A percentile compares a stretch with the other conserved stretches of the same genome.
Conservation (phyloP, 1,140 invertebrate genomes). For the Scaptodrosophila lebanonensis region DNA sequence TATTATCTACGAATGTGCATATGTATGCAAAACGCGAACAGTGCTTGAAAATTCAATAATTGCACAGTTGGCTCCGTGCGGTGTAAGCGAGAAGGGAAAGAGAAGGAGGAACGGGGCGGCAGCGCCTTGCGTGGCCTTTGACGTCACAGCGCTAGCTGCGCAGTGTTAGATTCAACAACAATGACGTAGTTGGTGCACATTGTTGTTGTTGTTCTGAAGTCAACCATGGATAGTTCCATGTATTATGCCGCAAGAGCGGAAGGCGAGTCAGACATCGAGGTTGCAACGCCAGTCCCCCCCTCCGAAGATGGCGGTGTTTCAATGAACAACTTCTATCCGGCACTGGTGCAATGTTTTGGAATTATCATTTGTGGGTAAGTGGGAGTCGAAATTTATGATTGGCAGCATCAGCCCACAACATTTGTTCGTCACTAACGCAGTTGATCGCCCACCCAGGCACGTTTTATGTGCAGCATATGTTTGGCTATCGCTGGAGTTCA, state of each 20-base stretch:
- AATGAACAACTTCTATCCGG: slow-evolving; percentile 91
- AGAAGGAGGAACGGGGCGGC: too few relatives aligned
- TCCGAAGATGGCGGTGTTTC: slow-evolving; percentile 77
- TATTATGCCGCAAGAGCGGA: slow-evolving; percentile 39
- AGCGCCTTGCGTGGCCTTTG: slow-evolving; percentile 32
- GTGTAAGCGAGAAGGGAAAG: too few relatives aligned
- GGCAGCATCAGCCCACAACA: too few relatives aligned
- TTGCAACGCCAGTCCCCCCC: slow-evolving; percentile 19
- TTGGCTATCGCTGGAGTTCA: too few relatives aligned
- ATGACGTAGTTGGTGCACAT: slow-evolving; percentile 6
- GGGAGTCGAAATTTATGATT: too few relatives aligned
- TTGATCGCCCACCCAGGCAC: too few relatives aligned
- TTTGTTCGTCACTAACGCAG: too few relatives aligned
- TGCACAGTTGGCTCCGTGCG: neutral
- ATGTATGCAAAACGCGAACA: too few relatives aligned
- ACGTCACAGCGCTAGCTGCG: slow-evolving; percentile 34
- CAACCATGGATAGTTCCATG: slow-evolving; percentile 69
- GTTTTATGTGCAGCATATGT: too few relatives aligned
- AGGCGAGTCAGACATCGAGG: slow-evolving; percentile 8
- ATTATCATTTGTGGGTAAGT: slow-evolving; percentile 92
- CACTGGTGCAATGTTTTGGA: slow-evolving; percentile 92
- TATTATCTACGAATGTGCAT: too few relatives aligned
- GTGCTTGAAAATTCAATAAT: slow-evolving; percentile 63
- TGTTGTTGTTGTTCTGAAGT: slow-evolving; percentile 7
- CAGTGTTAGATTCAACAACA: slow-evolving; percentile 29